Conservation (phyloP, 2,113 vertebrate genomes). For the Vombatus ursinus region DNA sequence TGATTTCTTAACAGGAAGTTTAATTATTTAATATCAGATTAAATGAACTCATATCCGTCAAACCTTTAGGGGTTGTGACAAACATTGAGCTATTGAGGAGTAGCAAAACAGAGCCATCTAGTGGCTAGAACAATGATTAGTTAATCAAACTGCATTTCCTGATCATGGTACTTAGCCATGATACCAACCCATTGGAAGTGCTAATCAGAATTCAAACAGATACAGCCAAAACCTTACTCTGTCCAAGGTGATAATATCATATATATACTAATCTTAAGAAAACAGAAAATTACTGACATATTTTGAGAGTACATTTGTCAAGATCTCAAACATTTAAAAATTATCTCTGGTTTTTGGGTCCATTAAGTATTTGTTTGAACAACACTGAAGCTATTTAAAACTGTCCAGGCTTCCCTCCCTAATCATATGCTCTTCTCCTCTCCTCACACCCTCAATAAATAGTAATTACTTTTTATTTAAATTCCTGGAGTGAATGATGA, state of each 20-base stretch:
- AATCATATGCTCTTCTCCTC: fast-evolving
- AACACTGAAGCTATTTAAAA: fast-evolving
- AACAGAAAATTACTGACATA: fast-evolving
- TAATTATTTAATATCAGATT: neutral
- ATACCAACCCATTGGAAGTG: fast-evolving
- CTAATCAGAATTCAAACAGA: fast-evolving
- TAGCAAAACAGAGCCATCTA: conserved; percentile 66
- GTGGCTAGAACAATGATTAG: conserved; percentile 11
- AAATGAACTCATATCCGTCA: fast-evolving
- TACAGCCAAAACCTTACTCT: neutral
- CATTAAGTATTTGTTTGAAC: fast-evolving
- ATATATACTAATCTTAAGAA: too few species aligned
- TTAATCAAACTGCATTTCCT: neutral
- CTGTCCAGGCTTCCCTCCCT: fast-evolving
- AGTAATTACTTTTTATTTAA: neutral
- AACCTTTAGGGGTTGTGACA: neutral
- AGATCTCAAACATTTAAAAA: neutral
- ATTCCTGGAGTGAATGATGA: neutral
- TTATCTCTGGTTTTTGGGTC: neutral
- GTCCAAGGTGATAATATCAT: neutral
- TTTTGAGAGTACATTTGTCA: neutral
- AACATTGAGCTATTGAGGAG: fast-evolving
- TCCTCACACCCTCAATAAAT: neutral
- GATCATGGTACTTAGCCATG: fast-evolving
- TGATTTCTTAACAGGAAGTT: conserved; percentile 11